Base-by-base conservation (phyloP, 2,797 vertebrate genomes). In the Ambastaia sidthimunki region DNA sequence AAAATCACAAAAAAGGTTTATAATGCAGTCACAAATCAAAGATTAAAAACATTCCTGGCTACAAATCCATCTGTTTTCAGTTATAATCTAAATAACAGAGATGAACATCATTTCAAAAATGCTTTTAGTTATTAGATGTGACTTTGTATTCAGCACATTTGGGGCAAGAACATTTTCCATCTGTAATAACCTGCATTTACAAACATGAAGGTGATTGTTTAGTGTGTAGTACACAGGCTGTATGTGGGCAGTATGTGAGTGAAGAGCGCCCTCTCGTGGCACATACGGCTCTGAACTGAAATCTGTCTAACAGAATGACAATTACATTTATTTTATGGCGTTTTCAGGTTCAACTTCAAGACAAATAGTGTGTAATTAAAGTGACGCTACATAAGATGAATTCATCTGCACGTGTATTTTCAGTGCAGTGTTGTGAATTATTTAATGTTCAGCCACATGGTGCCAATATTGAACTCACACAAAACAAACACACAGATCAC, bases 121-220 rank as follows among this genome's bases (percentile, higher is more conserved):
- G n/a, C n/a, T n/a, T n/a, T n/a, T n/a, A n/a, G n/a, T n/a, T n/a
- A n/a, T n/a, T n/a, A n/a, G n/a, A n/a, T n/a, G n/a, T n/a, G n/a
- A n/a, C n/a, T n/a, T n/a, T n/a, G n/a, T n/a, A 82, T 83, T 85
- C 82, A 78, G 76, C 71, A 57, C 78, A 84, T 81, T 74, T 76
- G 62, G 81, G 74, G 73, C 79, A 37, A 34, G 81, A 85, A 80
- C 19, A 57, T 84, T 82, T 90, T 86, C 89, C 85, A 93, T 93
- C 90, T 37, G 34, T 37, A 37, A 37, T 34, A 7, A 37, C 34
- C 34, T 37, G 34, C 7, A 6, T 37, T 37, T 37, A 37, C 34
- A 37, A 37, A 37, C 34, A 37, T n/a, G n/a, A n/a, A n/a, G n/a
- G n/a, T n/a, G n/a, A n/a, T n/a, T n/a, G n/a, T n/a, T n/a, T n/a